Conservation (phyloP, 2,113 vertebrate genomes). For the Fulmarus glacialis region DNA sequence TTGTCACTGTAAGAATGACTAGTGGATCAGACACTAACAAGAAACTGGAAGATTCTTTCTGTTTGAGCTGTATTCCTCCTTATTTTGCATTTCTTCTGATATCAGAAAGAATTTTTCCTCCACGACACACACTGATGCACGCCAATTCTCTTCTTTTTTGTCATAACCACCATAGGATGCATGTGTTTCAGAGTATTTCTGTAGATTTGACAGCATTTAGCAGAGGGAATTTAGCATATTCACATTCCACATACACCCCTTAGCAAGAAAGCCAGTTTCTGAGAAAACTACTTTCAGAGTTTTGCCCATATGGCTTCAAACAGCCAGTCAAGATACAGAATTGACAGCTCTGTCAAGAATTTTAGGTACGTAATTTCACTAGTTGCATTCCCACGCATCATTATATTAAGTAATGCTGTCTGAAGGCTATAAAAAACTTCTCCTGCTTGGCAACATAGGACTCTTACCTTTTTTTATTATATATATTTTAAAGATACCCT, state of each 20-base stretch:
- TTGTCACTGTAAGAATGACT: neutral
- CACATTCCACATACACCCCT: neutral
- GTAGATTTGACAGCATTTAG: neutral
- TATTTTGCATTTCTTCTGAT: neutral
- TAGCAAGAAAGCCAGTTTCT: neutral
- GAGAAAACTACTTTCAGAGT: slow-evolving; percentile 3
- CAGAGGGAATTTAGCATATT: neutral
- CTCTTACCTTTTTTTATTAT: neutral
- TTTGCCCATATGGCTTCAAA: slow-evolving; percentile 32
- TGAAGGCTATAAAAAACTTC: slow-evolving; percentile 33
- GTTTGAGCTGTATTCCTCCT: neutral
- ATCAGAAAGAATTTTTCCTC: neutral
- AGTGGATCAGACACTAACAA: neutral
- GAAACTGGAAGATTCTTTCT: neutral
- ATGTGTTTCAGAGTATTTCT: neutral
- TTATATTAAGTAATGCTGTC: slow-evolving; percentile 50
- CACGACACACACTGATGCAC: rapidly evolving
- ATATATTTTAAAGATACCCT: neutral
- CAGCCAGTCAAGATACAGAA: neutral
- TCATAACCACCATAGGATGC: neutral
- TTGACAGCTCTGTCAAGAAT: slow-evolving; percentile 38
- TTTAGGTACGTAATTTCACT: slow-evolving; percentile 1
- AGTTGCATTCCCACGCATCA: slow-evolving; percentile 29
- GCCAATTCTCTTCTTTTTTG: neutral
- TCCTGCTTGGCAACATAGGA: neutral